phyloP scores from a whole-genome alignment of 2,888 invertebrate species.

The Blastobasis lacticolella region DNA sequence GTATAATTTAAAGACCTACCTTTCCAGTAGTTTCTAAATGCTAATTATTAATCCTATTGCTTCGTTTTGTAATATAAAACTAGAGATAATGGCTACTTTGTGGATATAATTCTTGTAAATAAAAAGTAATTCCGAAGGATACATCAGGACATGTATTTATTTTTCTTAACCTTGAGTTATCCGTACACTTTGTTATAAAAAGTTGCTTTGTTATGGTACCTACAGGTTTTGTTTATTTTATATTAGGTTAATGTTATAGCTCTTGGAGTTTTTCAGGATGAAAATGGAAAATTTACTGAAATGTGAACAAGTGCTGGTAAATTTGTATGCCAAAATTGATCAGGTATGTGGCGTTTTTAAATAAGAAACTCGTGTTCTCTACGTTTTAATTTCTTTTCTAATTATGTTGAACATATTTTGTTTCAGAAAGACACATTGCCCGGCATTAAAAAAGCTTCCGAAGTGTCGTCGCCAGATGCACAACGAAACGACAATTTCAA shows the following conservation, averaged over 20 bases:
- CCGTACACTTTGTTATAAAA: slow-evolving; percentile 3
- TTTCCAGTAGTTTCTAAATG: too few relatives aligned
- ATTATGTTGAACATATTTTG: slow-evolving; percentile 4
- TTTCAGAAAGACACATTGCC: slow-evolving; percentile 47
- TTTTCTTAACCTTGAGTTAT: too few relatives aligned
- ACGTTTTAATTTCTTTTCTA: neutral
- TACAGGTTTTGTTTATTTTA: slow-evolving; percentile 22
- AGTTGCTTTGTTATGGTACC: neutral
- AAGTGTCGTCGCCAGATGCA: slow-evolving; percentile 14
- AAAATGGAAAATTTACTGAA: slow-evolving; percentile 79
- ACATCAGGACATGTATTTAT: too few relatives aligned
- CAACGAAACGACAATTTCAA: slow-evolving; percentile 36
- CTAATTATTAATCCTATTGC: too few relatives aligned
- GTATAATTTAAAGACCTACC: neutral
- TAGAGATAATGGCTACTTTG: too few relatives aligned
- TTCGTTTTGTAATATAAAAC: too few relatives aligned
- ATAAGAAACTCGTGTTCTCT: too few relatives aligned
- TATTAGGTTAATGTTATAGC: neutral
- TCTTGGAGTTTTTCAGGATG: slow-evolving; percentile 54
- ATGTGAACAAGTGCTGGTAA: slow-evolving; percentile 80
- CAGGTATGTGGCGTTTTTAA: slow-evolving; percentile 53
- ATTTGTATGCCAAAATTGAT: slow-evolving; percentile 78
- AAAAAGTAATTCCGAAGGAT: too few relatives aligned
- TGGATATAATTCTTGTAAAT: too few relatives aligned
- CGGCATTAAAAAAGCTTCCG: slow-evolving; percentile 18